Percentiles rank a stretch among this genome's conserved stretches.
Conservation (phyloP, 2,888 invertebrate species). For the Germaria angustata region DNA sequence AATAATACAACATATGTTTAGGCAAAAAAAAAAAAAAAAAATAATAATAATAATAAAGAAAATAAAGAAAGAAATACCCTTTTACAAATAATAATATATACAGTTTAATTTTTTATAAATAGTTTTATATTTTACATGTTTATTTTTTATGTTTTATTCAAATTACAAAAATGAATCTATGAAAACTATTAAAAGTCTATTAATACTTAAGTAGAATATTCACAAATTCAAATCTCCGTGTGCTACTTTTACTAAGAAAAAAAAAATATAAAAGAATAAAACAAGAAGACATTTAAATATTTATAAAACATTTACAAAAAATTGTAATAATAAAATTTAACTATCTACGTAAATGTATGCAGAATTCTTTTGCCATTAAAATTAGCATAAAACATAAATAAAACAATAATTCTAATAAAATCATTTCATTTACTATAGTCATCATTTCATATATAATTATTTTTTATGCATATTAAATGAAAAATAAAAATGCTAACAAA, state of each 20-base stretch:
- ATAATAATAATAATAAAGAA: too few relatives aligned
- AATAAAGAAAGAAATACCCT: slow-evolving; percentile 8
- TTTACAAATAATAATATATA: slow-evolving; percentile 40
- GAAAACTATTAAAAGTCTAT: slow-evolving; percentile 62
- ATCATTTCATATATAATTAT: slow-evolving; percentile 36
- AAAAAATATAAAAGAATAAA: not conserved
- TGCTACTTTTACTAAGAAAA: slow-evolving; percentile 73
- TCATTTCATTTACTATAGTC: slow-evolving; percentile 26
- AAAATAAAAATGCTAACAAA: slow-evolving; percentile 61
- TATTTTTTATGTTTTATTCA: not conserved
- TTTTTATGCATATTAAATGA: slow-evolving; percentile 39
- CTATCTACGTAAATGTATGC: slow-evolving; percentile 62
- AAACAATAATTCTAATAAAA: slow-evolving; percentile 38
- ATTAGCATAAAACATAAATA: slow-evolving; percentile 23
- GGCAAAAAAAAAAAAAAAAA: slow-evolving; percentile 64
- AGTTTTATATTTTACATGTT: slow-evolving; percentile 17
- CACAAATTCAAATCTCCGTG: slow-evolving; percentile 72
- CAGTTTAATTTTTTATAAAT: slow-evolving; percentile 26
- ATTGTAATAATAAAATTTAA: slow-evolving; percentile 44
- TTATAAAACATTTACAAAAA: slow-evolving; percentile 56
- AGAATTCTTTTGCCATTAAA: slow-evolving; percentile 54
- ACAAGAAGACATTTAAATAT: slow-evolving; percentile 52
- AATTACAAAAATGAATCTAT: slow-evolving; percentile 36
- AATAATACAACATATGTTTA: slow-evolving; percentile 61
- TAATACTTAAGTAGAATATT: slow-evolving; percentile 67